Conservation (phyloP, 2,888 invertebrate genomes). For the Chamaedrilus cognettii region DNA sequence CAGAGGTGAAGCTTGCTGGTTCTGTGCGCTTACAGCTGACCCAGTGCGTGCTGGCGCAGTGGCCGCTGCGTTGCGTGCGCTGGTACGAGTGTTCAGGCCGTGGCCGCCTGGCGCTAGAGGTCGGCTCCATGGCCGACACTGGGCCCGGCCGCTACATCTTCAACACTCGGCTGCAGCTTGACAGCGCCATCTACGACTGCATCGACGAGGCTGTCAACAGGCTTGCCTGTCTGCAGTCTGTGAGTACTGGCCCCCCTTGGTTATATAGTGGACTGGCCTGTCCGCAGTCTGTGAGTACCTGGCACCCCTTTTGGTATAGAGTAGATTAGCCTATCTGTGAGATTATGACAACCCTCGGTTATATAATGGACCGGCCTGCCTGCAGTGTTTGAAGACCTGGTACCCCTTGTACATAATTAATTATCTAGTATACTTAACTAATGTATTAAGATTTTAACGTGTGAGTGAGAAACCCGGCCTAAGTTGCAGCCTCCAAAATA, state of each 20-base stretch:
- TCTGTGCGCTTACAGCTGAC: slow-evolving; percentile 48
- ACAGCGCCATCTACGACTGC: slow-evolving; percentile 49
- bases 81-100: slow-evolving; percentile 51
- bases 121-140: slow-evolving; percentile 54
- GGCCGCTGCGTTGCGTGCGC: slow-evolving; percentile 56
- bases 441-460: too few relatives aligned
- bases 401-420: too few relatives aligned
- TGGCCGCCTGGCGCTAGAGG: slow-evolving; percentile 52
- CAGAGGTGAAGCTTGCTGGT: too few relatives aligned
- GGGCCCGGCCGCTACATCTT: slow-evolving; percentile 55
- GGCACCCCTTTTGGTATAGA: neutral
- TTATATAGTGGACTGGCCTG: neutral
- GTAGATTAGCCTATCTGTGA: too few relatives aligned
- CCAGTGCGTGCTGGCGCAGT: slow-evolving; percentile 52
- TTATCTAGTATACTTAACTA: too few relatives aligned
- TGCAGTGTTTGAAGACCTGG: too few relatives aligned
- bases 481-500: too few relatives aligned
- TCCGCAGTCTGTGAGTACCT: neutral
- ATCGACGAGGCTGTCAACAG: slow-evolving; percentile 52
- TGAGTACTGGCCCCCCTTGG: slow-evolving; percentile 18
- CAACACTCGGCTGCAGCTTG: slow-evolving; percentile 46
- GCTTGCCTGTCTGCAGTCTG: slow-evolving; percentile 33
- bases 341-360: too few relatives aligned
- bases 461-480: too few relatives aligned
- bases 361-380: too few relatives aligned